Percentiles rank a stretch among this genome's conserved stretches.
Conservation (phyloP, 1,140 invertebrate species). For the Yoshiicerus persimilis region DNA sequence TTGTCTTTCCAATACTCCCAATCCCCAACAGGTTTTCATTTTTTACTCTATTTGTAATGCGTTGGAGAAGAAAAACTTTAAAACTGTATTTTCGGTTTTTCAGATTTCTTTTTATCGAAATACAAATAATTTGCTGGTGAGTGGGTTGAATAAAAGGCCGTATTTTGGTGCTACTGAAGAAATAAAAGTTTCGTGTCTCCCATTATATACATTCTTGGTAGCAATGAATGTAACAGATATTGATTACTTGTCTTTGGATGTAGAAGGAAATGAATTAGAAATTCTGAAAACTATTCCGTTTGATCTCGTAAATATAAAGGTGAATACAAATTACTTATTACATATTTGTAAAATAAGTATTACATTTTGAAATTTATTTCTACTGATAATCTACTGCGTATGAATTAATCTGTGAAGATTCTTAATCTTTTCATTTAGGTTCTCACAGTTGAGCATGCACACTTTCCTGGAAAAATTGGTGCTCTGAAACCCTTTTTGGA, state of each 20-base stretch:
- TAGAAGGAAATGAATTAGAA: constrained; percentile 61
- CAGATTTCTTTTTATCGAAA: background rate
- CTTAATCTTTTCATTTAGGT: too few relatives aligned
- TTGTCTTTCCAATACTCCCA: constrained; percentile 46
- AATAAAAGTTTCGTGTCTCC: constrained; percentile 62
- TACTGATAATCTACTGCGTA: background rate
- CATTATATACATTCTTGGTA: constrained; percentile 57
- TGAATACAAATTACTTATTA: too few relatives aligned
- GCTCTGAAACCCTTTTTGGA: background rate
- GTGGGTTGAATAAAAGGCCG: background rate
- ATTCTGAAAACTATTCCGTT: constrained; percentile 61
- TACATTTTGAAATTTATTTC: too few relatives aligned
- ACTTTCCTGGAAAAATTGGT: background rate
- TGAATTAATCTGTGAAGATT: too few relatives aligned
- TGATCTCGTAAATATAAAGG: constrained; percentile 50
- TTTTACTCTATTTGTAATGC: too few relatives aligned
- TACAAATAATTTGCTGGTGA: background rate
- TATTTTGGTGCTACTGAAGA: background rate
- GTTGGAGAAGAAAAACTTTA: too few relatives aligned
- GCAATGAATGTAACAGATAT: constrained; percentile 52
- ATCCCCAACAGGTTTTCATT: constrained; percentile 34
- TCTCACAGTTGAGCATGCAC: background rate
- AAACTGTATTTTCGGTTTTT: background rate
- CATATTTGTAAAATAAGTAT: too few relatives aligned
- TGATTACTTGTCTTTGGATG: constrained; percentile 54